Evolutionary conservation across 2,113 vertebrate species (phyloP), one percentile per base, ranked within the genome.

Genomic region (Chloropsis cyanopogon): DNA sequence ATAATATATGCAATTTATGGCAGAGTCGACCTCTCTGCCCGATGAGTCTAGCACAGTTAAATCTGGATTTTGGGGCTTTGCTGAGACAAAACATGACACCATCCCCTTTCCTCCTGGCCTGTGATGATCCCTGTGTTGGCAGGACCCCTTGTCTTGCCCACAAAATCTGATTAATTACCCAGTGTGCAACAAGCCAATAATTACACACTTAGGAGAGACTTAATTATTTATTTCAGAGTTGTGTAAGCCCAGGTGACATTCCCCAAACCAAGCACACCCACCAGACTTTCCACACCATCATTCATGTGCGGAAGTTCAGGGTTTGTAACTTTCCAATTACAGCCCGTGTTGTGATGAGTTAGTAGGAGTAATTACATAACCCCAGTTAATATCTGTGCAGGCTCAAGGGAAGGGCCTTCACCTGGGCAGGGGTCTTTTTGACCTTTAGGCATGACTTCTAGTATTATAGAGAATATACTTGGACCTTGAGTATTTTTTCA

Each of bases 81-180:
- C 10, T 6, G 3, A 57, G 49, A 41, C 12, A 64, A 60, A 82
- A 41, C 3, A 4, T 3, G 14, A 14, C 29, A 39, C 8, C 0
- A 1, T 4, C 12, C 11, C n/a, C n/a, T 28, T 37, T 61, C 31
- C 4, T n/a, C 52, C 29, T 2, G 4, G 19, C 14, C 9, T 47
- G 6, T 21, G 22, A 26, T 6, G 33, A 29, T 6, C 8, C 21
- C 26, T 6, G 5, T 12, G 10, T 29, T 10, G 12, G 54, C 3
- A 0, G 17, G 10, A 31, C 2, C 26, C 9, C 10, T 39, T 2
- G 1, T 14, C 14, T 8, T 70, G 26, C 33, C 79, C 56, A 49
- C 64, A 77, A 77, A 56, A 50, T 44, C 49, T 31, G 49, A 63
- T 50, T 63, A 9, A 13, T 63, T 56, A 37, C 35, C 12, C 0